Evolutionary conservation across 2,113 vertebrate genomes (phyloP), one percentile per base, ranked within the genome.

Genomic region (Neopipo cinnamomea): DNA sequence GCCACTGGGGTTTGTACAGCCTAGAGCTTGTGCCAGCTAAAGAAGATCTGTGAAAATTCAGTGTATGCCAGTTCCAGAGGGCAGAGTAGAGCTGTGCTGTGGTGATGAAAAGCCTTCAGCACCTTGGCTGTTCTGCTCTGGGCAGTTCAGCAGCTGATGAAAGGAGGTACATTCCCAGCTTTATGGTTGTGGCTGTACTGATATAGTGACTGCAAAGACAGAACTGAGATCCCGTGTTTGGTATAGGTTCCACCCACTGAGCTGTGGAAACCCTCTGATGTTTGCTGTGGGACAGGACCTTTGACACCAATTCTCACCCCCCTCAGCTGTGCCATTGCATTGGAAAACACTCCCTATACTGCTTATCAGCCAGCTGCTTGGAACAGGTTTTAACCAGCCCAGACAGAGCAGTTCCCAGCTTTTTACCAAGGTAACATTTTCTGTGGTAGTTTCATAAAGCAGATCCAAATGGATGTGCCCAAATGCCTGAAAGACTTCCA

Each of bases 61-160:
- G 2, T 20, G 13, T 0, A 0, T 27, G 52, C 27, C 52, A 11
- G 55, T 86, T n/a, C 16, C 0, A 78, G 55, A 49, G 25, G 33
- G 28, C 2, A 37, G 14, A 91, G 42, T 21, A 41, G 53, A 56
- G 15, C 0, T 62, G 81, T 73, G 16, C 24, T 23, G 6, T 11
- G 31, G 53, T 24, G 67, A 56, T 52, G 35, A 23, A 55, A 44
- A 74, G 5, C 28, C 46, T 52, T 44, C 61, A 73, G 53, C 42
- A 85, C 39, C 37, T n/a, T 24, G 58, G 12, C 18, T 88, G 10
- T 35, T 37, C 77, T 46, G 23, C 39, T 82, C 24, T 46, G 58
- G 66, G 25, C 52, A 52, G 27, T 17, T 80, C 39, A 42, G 25
- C 12, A 58, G 49, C 33, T 65, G 59, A 84, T 50, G 52, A 63